Evolutionary conservation across 2,888 invertebrate genomes (phyloP).

Genomic region (Amiota mariae): DNA sequence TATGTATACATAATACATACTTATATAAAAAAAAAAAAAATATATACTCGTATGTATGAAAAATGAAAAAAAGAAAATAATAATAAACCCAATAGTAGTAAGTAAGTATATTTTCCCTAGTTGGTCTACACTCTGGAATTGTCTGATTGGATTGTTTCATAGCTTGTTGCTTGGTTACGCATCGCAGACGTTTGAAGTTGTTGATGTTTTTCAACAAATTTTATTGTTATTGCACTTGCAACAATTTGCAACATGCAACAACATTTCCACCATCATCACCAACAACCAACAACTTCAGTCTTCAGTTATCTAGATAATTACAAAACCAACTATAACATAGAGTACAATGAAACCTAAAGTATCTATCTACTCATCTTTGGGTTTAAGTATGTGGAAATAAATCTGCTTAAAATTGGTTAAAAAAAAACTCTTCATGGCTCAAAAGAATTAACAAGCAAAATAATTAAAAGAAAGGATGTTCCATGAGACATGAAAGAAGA

Average conservation of each 20-base stretch:
- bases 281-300: too few relatives aligned
- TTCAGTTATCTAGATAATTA: too few relatives aligned
- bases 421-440: too few relatives aligned
- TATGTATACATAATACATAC: slow-evolving; percentile 11
- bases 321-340: too few relatives aligned
- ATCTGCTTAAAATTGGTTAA: too few relatives aligned
- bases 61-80: background rate
- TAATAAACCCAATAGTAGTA: background rate
- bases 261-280: background rate
- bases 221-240: slow-evolving; percentile 28
- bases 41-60: background rate
- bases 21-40: background rate
- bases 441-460: too few relatives aligned
- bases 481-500: too few relatives aligned
- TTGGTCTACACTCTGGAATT: background rate
- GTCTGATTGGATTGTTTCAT: slow-evolving; percentile 31
- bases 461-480: too few relatives aligned
- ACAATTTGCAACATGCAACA: slow-evolving; percentile 62
- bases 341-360: too few relatives aligned
- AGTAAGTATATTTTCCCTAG: slow-evolving; percentile 1
- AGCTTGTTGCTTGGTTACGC: slow-evolving; percentile 53
- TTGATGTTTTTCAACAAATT: slow-evolving; percentile 14
- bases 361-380: too few relatives aligned
- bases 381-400: too few relatives aligned
- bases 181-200: slow-evolving; percentile 39